Base-by-base conservation (phyloP, 2,113 vertebrate species). In the Panthera uncia region DNA sequence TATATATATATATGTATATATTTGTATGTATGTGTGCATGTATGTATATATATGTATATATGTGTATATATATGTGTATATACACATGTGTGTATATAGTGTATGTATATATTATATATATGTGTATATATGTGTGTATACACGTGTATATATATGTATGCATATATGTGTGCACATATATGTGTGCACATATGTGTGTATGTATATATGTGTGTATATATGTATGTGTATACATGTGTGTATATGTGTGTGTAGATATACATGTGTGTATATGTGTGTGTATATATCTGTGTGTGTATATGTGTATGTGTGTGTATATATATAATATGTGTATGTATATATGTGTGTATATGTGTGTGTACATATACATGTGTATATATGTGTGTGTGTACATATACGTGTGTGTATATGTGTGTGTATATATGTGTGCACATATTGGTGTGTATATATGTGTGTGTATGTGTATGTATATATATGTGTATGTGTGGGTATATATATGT, bases 351-450 rank as follows among this genome's bases (percentile, higher is more conserved):
- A 14, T 11, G 1, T 41, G 5, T 8, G 11, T 41, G 38, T 63
- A 18, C 41, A 74, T 73, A 25, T 41, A 11, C 33, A 25, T 25
- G 12, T 41, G 25, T 41, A 45, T 76, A 41, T 74, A 16, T 16
- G 0, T 74, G 36, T 25, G 19, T 19, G 6, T 6, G 5, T 21
- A 8, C 21, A 21, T 21, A 57, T 57, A 5, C 2, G 19, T 29
- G 50, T 3, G 1, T 6, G 5, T 23, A 61, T 8, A 57, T 7
- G 4, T 57, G 19, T 21, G 2, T 57, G 19, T 57, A 8, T 21
- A 21, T 57, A 1, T 21, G 7, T 57, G 55, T 21, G 19, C 4
- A 5, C 5, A 27, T 29, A 29, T 65, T 5, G 1, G 8, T 2
- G 55, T 55, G 55, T 55, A 19, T 55, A 57, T 57, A 6, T 19